Evolutionary conservation across 2,888 invertebrate genomes (phyloP), one percentile per base, ranked within the genome.

Genomic region (Drosophila phalerata): DNA sequence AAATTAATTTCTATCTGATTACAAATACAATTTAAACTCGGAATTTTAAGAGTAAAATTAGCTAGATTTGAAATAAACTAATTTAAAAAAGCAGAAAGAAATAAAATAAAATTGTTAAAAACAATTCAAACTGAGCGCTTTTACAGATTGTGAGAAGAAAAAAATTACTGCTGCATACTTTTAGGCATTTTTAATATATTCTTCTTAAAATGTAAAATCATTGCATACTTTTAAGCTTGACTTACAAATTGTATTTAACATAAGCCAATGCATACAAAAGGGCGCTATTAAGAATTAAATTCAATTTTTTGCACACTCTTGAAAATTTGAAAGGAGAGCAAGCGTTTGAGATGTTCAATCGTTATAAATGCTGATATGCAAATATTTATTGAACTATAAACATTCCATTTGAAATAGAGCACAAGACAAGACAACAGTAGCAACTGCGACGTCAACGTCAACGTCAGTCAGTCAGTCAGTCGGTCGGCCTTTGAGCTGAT

Each of bases 401-500:
- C 19, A 73, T 53, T 38, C 34, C 9, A 40, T 11, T 15, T 15
- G 8, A 53, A 56, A 8, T 43, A 17, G 22, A 51, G 19, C 28
- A 51, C 19, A 40, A n/a, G 37, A n/a, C n/a, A n/a, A n/a, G n/a
- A n/a, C n/a, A n/a, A n/a, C n/a, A n/a, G n/a, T n/a, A 13, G 40
- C 34, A 55, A 58, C 38, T 10, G 10, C 34, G 8, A n/a, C 22
- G 38, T 51, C 55, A 61, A 38, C 9, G 32, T 47, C n/a, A n/a
- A n/a, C n/a, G n/a, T n/a, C n/a, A n/a, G n/a, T n/a, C n/a, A n/a
- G n/a, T n/a, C n/a, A n/a, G n/a, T n/a, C 34, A 11, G 0, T 34
- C 34, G 6, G 38, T 15, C 38, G 38, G 45, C 51, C 60, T 79
- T 60, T 76, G 69, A 56, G 45, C 28, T 47, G 77, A 77, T 77